Evolutionary conservation across 2,113 vertebrate genomes (phyloP), one percentile per base, ranked within the genome.

Genomic region (Hiodon alosoides): DNA sequence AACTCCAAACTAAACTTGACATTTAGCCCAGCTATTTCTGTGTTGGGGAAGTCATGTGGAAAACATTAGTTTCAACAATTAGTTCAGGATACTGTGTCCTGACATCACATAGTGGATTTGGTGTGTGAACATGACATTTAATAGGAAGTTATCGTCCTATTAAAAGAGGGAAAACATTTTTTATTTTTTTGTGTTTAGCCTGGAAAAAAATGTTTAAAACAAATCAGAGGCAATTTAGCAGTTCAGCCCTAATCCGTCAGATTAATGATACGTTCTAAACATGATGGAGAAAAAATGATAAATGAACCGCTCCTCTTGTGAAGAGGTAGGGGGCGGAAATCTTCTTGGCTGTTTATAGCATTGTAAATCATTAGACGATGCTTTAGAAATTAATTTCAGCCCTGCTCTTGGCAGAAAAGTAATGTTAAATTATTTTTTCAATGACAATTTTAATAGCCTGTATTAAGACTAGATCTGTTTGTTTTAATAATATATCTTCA

Each of bases 1-100:
- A 72, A 82, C 81, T 62, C 61, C 67, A 74, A 72, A 80, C 72
- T 7, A 59, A 85, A 82, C 55, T 0, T 80, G 67, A 81, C 69
- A 72, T 85, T 57, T 76, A 78, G 80, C 75, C 77, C 82, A 55
- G 77, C 80, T 81, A 59, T 76, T 76, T 67, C 75, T 82, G 79
- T 76, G 8, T 64, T 74, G 11, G 68, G 69, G 76, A 79, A 85
- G 80, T 83, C 72, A 47, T 83, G 83, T 84, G 83, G 84, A 86
- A 87, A 80, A 47, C 11, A 16, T 62, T 14, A 72, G 74, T 83
- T 62, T 58, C 57, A 65, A 48, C 71, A 59, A 70, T 69, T 64
- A 73, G 31, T 61, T 69, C 10, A 31, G 16, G 14, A 73, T 51
- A 55, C 73, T 11, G 62, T 69, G 17, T 66, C n/a, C 10, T 70